These are phyloP conservation scores for Xyliphius kryptos DNA, from an alignment of 2,113 vertebrate genomes.

Conservation along the genomic window DNA sequence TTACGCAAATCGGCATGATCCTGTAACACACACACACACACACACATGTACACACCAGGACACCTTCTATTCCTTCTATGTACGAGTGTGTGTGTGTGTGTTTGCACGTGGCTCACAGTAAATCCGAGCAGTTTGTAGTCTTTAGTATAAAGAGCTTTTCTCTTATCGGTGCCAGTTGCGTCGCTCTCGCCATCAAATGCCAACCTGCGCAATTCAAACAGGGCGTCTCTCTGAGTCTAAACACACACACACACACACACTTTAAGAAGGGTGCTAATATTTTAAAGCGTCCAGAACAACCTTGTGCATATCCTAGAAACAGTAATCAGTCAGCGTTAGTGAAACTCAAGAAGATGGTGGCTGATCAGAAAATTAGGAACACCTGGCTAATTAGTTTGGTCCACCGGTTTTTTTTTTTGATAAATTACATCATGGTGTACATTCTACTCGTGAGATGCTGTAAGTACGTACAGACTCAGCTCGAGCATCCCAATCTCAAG, in stretches of 20 bases:
- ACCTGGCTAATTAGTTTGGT: too few species aligned
- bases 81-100: constrained; percentile 2
- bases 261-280: too few species aligned
- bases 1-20: too few species aligned
- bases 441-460: too few species aligned
- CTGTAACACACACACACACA: background rate
- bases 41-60: background rate
- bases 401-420: too few species aligned
- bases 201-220: constrained; percentile 91
- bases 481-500: too few species aligned
- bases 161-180: constrained; percentile 81
- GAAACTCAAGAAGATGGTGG: too few species aligned
- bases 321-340: background rate
- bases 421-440: too few species aligned
- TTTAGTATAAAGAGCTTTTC: constrained; percentile 93
- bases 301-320: background rate
- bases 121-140: constrained; percentile 99
- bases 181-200: constrained; percentile 94
- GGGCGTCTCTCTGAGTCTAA: constrained; percentile 89
- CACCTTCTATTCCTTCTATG: too few species aligned
- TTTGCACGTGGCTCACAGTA: constrained; percentile 67
- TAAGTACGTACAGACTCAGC: too few species aligned
- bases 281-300: too few species aligned
- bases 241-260: constrained; percentile 10
- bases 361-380: too few species aligned